A percentile compares a stretch with the other conserved stretches of the same genome.
These are phyloP conservation scores for Leiothrix lutea DNA, from an alignment of 2,113 vertebrate species.

Conservation along the genomic window DNA sequence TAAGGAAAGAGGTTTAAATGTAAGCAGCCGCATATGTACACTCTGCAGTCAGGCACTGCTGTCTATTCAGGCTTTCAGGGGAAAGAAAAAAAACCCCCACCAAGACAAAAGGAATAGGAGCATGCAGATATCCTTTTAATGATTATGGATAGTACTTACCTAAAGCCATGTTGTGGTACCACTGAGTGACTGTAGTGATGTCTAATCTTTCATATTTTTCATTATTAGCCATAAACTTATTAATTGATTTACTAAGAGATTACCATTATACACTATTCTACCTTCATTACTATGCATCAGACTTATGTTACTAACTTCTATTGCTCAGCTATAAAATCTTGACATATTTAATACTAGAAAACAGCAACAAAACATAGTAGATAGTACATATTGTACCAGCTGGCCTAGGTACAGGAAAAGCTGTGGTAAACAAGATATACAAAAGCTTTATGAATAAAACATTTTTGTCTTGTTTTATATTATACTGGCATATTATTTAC, in stretches of 20 bases:
- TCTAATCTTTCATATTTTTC: slow-evolving; percentile 21
- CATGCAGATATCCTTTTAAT: background rate
- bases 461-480: slow-evolving; percentile 24
- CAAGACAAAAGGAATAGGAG: background rate
- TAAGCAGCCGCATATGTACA: background rate
- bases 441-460: slow-evolving; percentile 47
- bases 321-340: slow-evolving; percentile 31
- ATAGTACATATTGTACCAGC: background rate
- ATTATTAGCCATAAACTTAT: slow-evolving; percentile 21
- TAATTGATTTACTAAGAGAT: slow-evolving; percentile 48
- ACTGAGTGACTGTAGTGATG: background rate
- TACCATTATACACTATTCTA: background rate
- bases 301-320: slow-evolving; percentile 38
- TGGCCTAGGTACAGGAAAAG: background rate
- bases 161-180: background rate
- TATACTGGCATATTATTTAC: background rate
- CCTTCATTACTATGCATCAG: slow-evolving; percentile 36
- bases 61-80: background rate
- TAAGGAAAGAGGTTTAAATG: background rate
- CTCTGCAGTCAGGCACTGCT: background rate
- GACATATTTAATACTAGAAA: slow-evolving; percentile 51
- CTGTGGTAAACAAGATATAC: background rate
- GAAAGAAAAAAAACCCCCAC: background rate
- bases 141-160: background rate
- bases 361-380: slow-evolving; percentile 34